Evolutionary conservation across 1,140 invertebrate genomes (phyloP), one percentile per base, ranked within the genome.

Genomic region (Augochlora pura): DNA sequence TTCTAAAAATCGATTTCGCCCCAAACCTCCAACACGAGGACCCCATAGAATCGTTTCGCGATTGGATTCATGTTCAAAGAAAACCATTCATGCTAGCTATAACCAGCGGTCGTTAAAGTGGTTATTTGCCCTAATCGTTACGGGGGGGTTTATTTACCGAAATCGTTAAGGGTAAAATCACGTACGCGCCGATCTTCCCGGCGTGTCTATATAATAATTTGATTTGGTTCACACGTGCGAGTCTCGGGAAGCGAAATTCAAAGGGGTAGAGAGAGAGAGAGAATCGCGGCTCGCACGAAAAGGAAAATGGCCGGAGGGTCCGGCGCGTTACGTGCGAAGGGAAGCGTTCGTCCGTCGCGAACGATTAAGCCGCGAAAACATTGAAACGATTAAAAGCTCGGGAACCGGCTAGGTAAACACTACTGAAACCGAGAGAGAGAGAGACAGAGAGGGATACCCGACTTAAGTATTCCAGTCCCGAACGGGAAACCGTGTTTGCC

Each of bases 341-440:
- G 14, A 42, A n/a, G 32, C 4, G 38, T 18, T 57, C 62, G 63
- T 21, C 7, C 32, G 38, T 21, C 38, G 21, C 39, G 63, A 27
- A 57, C 63, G 63, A 75, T 75, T 75, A 75, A 75, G 25, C 49
- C 23, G 52, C 63, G 38, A 27, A 14, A 42, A 75, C 52, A 75
- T 59, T 46, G 63, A 14, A 42, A 1, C 3, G 63, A 42, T 75
- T 67, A 67, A 59, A 59, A 42, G 39, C 32, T 9, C 23, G 52
- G 73, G 42, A 75, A 75, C 66, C 52, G 32, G 38, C 49, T n/a
- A 64, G 52, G 64, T 66, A 75, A 75, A 75, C 49, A 63, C 23
- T 27, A 67, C 54, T 25, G 32, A 67, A 57, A 67, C 52, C 65
- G 73, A 32, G 32, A 32, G 73, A n/a, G n/a, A n/a, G n/a, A n/a